phyloP scores from a whole-genome alignment of 2,113 vertebrate species.

The Sclerurus mexicanus region DNA sequence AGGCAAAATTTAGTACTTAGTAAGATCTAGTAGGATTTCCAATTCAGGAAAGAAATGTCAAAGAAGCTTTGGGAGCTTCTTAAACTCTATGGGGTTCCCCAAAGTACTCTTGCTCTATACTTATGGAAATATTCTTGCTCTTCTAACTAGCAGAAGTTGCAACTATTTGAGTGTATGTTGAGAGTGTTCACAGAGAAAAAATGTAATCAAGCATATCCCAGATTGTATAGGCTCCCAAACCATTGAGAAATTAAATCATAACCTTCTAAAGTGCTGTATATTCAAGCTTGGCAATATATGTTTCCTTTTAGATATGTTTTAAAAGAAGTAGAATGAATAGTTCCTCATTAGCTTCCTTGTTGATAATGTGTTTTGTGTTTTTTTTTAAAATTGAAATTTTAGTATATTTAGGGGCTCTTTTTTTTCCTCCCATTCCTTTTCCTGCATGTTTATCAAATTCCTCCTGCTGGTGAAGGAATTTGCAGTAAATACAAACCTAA shows the following conservation, averaged over 20 bases:
- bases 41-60: neutral
- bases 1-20: neutral
- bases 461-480: neutral
- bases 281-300: neutral
- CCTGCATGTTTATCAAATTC: neutral
- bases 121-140: neutral
- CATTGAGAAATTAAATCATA: neutral
- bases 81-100: neutral
- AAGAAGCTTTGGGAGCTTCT: neutral
- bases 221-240: neutral
- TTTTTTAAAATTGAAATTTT: neutral
- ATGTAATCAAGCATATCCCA: neutral
- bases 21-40: neutral
- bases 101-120: neutral
- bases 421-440: neutral
- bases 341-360: neutral
- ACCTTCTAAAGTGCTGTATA: neutral
- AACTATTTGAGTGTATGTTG: neutral
- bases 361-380: neutral
- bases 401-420: neutral
- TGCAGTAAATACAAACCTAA: neutral
- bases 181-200: neutral
- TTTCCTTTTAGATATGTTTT: neutral
- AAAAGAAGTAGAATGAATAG: neutral
- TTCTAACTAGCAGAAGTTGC: neutral